Conservation (phyloP, 2,888 invertebrate genomes). For the Pandemis corylana region DNA sequence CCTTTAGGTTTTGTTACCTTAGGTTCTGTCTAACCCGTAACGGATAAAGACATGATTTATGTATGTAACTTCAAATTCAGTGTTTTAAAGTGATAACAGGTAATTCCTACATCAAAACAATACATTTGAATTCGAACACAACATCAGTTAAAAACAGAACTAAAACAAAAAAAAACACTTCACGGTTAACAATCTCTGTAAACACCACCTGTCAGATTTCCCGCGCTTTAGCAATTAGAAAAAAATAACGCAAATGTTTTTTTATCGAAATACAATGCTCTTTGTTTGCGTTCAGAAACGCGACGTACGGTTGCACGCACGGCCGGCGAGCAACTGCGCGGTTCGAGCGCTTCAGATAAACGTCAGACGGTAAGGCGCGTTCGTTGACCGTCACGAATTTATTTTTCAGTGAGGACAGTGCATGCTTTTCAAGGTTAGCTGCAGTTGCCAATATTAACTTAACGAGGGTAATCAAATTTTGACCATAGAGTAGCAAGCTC, state of each 20-base stretch:
- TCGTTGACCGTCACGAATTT: constrained; percentile 30
- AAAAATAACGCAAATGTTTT: constrained; percentile 38
- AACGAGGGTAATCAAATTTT: constrained; percentile 24
- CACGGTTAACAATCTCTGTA: neutral
- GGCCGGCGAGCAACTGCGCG: constrained; percentile 52
- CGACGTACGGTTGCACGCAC: constrained; percentile 47
- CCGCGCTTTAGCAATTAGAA: constrained; percentile 38
- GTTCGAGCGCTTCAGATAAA: constrained; percentile 25
- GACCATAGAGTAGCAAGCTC: constrained; percentile 21
- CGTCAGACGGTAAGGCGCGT: constrained; percentile 36
- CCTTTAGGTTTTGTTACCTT: no score
- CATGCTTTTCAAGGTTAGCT: constrained; percentile 33
- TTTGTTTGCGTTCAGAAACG: constrained; percentile 55
- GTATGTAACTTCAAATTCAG: no score
- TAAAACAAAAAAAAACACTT: neutral
- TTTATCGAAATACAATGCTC: constrained; percentile 48
- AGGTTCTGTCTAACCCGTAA: no score
- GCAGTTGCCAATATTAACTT: constrained; percentile 31
- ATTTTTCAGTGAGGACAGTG: constrained; percentile 38
- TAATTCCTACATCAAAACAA: neutral
- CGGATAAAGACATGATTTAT: no score
- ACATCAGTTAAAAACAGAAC: neutral
- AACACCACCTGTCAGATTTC: constrained; percentile 28
- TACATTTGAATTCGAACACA: neutral
- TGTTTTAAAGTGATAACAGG: neutral